Evolutionary conservation across 2,797 vertebrate species (phyloP).

Genomic region (Calcarius lapponicus): DNA sequence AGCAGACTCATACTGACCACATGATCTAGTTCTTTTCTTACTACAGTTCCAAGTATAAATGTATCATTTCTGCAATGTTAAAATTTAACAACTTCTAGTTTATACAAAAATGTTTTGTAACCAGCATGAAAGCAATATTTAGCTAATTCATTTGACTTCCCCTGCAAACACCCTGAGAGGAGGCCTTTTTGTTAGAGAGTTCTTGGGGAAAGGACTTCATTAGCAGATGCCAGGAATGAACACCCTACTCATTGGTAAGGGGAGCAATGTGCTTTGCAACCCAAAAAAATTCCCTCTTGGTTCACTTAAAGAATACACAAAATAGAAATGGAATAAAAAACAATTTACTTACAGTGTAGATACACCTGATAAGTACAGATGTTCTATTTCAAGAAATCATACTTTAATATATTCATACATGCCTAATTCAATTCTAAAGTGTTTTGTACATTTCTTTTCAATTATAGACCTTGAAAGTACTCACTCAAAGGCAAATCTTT

Average conservation of each 20-base stretch:
- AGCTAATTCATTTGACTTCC: background rate
- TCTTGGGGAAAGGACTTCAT: background rate
- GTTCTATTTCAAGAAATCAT: background rate
- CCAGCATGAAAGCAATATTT: background rate
- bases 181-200: background rate
- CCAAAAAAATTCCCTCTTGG: background rate
- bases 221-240: background rate
- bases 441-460: constrained; percentile 35
- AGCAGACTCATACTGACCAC: background rate
- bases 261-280: background rate
- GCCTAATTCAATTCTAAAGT: background rate
- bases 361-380: background rate
- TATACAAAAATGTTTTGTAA: background rate
- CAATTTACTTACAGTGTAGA: background rate
- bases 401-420: background rate
- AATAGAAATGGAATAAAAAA: background rate
- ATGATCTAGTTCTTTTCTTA: background rate
- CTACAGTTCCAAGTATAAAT: background rate
- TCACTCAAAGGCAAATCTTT: constrained; percentile 32
- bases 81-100: background rate
- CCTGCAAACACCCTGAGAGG: background rate
- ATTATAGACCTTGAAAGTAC: constrained; percentile 27
- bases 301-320: background rate
- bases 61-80: background rate
- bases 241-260: background rate